Evolutionary conservation across 2,888 invertebrate species (phyloP).

Genomic region (Euclidia mi): DNA sequence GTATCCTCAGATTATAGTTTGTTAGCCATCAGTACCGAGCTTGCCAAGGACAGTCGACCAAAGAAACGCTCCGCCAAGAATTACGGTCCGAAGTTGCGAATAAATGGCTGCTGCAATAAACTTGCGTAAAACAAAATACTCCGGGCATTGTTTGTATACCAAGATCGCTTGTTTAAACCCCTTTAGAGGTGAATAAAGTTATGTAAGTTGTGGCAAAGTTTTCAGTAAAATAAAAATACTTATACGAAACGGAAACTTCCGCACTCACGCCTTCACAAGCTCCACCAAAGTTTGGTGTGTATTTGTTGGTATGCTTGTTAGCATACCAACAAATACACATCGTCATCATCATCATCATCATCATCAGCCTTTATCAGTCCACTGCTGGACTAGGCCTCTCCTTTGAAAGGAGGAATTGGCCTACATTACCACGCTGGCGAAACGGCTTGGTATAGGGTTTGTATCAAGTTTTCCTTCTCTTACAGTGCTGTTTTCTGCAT

Average conservation of each 20-base stretch:
- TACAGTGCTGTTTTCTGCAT: too few relatives aligned
- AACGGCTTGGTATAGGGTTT: too few relatives aligned
- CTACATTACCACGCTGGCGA: too few relatives aligned
- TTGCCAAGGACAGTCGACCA: slow-evolving; percentile 52
- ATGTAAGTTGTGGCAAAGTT: slow-evolving; percentile 52
- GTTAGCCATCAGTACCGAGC: slow-evolving; percentile 31
- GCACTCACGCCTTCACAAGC: too few relatives aligned
- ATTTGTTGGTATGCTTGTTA: too few relatives aligned
- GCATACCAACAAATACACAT: too few relatives aligned
- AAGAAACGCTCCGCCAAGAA: slow-evolving; percentile 56
- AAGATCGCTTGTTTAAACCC: slow-evolving; percentile 53
- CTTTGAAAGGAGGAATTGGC: too few relatives aligned
- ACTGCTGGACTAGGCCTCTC: too few relatives aligned
- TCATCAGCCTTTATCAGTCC: too few relatives aligned
- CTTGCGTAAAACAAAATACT: slow-evolving; percentile 52
- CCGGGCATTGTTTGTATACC: slow-evolving; percentile 50
- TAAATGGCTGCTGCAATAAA: slow-evolving; percentile 55
- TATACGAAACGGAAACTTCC: slow-evolving; percentile 27
- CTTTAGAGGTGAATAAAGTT: slow-evolving; percentile 56
- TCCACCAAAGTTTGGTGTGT: slow-evolving; percentile 22
- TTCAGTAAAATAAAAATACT: slow-evolving; percentile 49
- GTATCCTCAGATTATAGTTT: slow-evolving; percentile 4
- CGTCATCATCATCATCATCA: too few relatives aligned
- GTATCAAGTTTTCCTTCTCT: too few relatives aligned
- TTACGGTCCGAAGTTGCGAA: slow-evolving; percentile 51